phyloP scores from a whole-genome alignment of 2,113 vertebrate species.

The Eubucco bourcierii region DNA sequence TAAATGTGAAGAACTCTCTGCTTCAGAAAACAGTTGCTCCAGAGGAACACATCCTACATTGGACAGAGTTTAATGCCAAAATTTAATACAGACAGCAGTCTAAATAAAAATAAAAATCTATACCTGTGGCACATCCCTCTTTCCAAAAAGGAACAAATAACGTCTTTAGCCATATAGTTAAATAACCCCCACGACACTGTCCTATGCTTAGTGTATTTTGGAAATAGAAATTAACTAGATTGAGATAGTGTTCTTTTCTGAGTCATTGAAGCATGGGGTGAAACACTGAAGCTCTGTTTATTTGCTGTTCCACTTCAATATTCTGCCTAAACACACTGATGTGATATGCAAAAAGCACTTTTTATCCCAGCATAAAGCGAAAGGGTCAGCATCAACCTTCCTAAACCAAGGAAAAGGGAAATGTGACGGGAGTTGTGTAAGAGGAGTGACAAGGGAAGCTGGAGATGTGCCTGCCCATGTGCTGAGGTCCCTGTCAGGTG shows the following conservation, averaged over 20 bases:
- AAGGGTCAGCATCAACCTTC: not conserved
- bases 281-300: not conserved
- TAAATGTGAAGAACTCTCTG: not conserved
- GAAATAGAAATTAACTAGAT: not conserved
- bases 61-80: not conserved
- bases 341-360: not conserved
- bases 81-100: not conserved
- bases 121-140: accelerated
- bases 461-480: not conserved
- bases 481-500: not conserved
- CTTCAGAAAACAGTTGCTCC: not conserved
- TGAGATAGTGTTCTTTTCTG: not conserved
- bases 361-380: not conserved
- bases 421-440: accelerated
- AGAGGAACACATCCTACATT: not conserved
- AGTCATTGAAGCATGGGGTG: not conserved
- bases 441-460: not conserved
- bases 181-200: not conserved
- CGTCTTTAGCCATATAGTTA: not conserved
- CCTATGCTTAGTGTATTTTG: not conserved
- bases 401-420: not conserved
- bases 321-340: not conserved
- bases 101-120: no score
- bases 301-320: not conserved
- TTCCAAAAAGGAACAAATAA: not conserved